Conservation (phyloP, 1,140 invertebrate genomes). For the Melanaphis sacchari region DNA sequence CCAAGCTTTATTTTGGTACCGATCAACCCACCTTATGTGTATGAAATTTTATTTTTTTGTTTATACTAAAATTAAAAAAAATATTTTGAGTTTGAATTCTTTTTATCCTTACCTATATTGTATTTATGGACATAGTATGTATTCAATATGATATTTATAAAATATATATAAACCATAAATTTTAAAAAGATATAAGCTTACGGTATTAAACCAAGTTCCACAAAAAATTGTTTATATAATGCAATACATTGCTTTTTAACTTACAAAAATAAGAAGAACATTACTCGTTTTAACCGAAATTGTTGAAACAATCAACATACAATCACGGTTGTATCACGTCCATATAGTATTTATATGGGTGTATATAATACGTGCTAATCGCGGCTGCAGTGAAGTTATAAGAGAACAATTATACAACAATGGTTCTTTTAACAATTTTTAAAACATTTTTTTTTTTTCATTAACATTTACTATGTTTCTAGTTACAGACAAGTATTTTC, state of each 20-base stretch:
- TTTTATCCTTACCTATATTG: neutral
- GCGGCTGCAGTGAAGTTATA: neutral
- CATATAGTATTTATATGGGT: too few species aligned
- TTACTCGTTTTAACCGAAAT: neutral
- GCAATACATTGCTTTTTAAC: neutral
- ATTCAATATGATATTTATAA: neutral
- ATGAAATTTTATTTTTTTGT: too few species aligned
- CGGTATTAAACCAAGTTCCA: neutral
- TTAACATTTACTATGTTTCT: too few species aligned
- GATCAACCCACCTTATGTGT: too few species aligned
- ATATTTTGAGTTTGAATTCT: neutral
- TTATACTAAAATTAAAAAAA: too few species aligned
- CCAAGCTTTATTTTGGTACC: too few species aligned
- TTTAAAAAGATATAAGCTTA: neutral
- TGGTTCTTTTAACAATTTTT: too few species aligned
- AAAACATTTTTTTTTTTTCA: too few species aligned
- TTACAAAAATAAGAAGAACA: neutral
- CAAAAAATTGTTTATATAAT: neutral
- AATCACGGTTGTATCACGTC: neutral
- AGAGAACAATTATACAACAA: neutral
- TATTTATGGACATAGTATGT: neutral
- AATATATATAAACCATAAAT: neutral
- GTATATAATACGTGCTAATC: neutral
- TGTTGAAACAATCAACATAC: neutral
- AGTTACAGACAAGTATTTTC: neutral